Evolutionary conservation across 2,888 invertebrate species (phyloP), one percentile per base, ranked within the genome.

Genomic region (Camponotus fellah): DNA sequence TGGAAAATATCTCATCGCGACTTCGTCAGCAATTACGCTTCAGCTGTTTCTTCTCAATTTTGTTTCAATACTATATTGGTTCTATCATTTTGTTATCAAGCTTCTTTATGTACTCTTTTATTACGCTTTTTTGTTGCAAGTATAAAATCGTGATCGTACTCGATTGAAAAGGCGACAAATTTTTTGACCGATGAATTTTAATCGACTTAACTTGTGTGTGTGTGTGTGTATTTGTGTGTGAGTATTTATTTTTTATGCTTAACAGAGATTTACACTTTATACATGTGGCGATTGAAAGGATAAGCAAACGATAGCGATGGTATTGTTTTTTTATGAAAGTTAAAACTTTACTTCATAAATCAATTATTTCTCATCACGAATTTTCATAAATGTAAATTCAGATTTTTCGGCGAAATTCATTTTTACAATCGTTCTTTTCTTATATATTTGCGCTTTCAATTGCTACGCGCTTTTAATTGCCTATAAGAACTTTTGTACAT

Each of bases 71-170:
- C 81, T 90, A 82, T 84, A 85, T 89, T 87, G 77, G 65, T 88
- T 82, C 88, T 86, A 58, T 43, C 26, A 46, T 60, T 86, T 56
- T 80, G 75, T 87, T 88, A 77, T 89, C 84, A 85, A 88, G 88
- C 91, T 88, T 90, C 79, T 88, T 89, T 89, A 8, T 86, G 49
- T 86, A 84, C 56, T 69, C 76, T 83, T 87, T 86, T 58, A 56
- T 87, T 88, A 75, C 82, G 87, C 89, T 88, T 91, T 85, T 49
- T 56, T 69, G 83, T 91, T 88, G 91, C 90, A 86, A 90, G 90
- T 89, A 82, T 72, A 74, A 80, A 65, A 86, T 53, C 58, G 76
- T 79, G 56, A 43, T 40, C 17, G 17, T 71, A 40, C 37, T 58
- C 34, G 58, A 49, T 66, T 53, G 37, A 74, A 83, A 82, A 69